Evolutionary conservation across 2,113 vertebrate genomes (phyloP), one percentile per base, ranked within the genome.

Genomic region (Dendropsophus ebraccatus): DNA sequence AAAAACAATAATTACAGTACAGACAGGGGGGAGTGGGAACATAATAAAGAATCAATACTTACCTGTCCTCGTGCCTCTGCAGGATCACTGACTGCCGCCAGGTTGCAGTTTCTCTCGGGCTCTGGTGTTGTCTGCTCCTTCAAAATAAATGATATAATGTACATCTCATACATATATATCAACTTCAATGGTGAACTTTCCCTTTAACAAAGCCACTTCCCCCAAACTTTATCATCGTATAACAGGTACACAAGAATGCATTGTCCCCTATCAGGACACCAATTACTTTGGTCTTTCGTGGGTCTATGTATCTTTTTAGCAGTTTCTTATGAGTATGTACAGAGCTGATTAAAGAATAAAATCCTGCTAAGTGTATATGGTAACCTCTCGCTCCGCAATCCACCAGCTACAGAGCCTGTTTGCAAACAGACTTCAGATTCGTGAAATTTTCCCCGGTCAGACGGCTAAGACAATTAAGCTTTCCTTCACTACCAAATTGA

Each of bases 391-490:
- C 25, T 73, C 47, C n/a, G 49, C 84, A 72, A 81, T 60, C 84
- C 50, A 37, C 54, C 76, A 74, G 52, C 35, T 69, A 47, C 25
- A 56, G 19, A 37, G 77, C 69, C 37, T 87, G 85, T 87, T 87
- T 87, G 85, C 85, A 87, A 87, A 87, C 85, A 87, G 2, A 62
- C 78, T 73, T 81, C 85, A 87, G 67, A 87, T 87, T 77, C 73
- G 69, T 58, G 67, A 87, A 74, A 87, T 87, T 81, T 73, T 62
- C 69, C 65, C 37, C 47, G 67, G 78, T 74, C 85, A 81, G 77
- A 72, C 85, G 41, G 67, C 85, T 87, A 87, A 87, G 78, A 81
- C 85, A 87, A 87, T 87, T 87, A 87, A 62, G 85, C 77, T 62
- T 87, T 74, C 54, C 85, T 87, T 87, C 85, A 81, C n/a, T 49